Base-by-base conservation (phyloP, 2,797 vertebrate species). In the Erithacus rubecula region DNA sequence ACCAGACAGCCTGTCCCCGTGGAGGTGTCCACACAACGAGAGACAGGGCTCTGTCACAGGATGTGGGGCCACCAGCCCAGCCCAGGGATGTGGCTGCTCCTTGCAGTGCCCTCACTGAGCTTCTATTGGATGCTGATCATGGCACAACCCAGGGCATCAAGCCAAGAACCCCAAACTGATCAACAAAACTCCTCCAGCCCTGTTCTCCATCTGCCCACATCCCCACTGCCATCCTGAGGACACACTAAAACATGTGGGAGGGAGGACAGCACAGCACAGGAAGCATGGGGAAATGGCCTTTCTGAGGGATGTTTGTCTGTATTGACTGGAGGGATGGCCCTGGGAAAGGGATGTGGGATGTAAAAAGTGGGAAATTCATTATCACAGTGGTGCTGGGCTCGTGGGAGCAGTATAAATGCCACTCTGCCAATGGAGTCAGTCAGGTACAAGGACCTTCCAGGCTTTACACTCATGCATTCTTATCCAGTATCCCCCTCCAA, bases 11-110 rank as follows among this genome's bases (percentile, higher is more conserved):
- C 24, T 67, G 18, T 26, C 11, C 62, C 23, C 32, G 2, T 2
- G 15, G 37, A 65, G 23, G 17, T 15, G 2, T 11, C 65, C 0
- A 0, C 53, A 44, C 0, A 0, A 13, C 9, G 27, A 43, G 15
- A 24, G 13, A 9, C 5, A 41, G 70, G 70, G 15, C n/a, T 76
- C 24, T 29, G 34, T 0, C 4, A 16, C 55, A 74, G 39, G 39
- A 49, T 36, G 12, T 12, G 4, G 7, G 55, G 32, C 30, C 49
- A 79, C 12, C 21, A 24, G 44, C 53, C 51, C 51, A 63, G 43
- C 16, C 23, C 59, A 23, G 44, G 30, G 51, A n/a, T 4, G 2
- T 3, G 6, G 6, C 7, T 1, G 1, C 32, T 55, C 15, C 55
- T 72, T 32, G 13, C 7, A 32, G 29, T 7, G 27, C 14, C 37